These are phyloP conservation scores for Leucophora obtusa DNA, from an alignment of 2,888 invertebrate species.

Conservation along the genomic window DNA sequence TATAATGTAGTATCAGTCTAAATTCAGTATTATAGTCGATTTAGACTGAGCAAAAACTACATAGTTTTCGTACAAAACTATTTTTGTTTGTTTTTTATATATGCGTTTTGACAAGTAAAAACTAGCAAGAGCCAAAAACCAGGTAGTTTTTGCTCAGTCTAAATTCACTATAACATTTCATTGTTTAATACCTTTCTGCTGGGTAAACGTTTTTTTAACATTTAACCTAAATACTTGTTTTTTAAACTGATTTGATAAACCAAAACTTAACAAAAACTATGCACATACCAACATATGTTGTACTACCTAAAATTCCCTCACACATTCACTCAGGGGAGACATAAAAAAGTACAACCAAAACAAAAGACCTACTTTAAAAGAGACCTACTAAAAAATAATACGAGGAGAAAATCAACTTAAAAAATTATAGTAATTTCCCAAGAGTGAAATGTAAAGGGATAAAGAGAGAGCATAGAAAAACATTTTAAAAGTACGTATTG, in stretches of 20 bases:
- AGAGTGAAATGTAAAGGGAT: background rate
- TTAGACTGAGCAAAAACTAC: too few relatives aligned
- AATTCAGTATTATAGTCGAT: too few relatives aligned
- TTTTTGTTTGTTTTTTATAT: too few relatives aligned
- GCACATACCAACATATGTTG: background rate
- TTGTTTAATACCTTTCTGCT: background rate
- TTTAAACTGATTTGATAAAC: background rate
- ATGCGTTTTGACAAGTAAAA: too few relatives aligned
- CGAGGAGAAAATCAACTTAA: background rate
- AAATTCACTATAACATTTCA: too few relatives aligned
- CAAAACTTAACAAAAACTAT: constrained; percentile 1
- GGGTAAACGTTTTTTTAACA: background rate
- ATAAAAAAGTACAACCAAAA: constrained; percentile 5
- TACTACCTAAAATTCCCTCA: background rate
- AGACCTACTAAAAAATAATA: background rate
- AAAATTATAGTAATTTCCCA: background rate
- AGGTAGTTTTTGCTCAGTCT: too few relatives aligned
- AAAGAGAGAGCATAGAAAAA: background rate
- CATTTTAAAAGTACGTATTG: background rate
- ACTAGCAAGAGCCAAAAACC: too few relatives aligned
- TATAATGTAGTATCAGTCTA: too few relatives aligned
- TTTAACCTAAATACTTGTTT: constrained; percentile 3
- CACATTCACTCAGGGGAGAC: background rate
- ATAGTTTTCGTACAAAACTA: too few relatives aligned
- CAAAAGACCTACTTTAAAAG: background rate